Evolutionary conservation across 2,797 vertebrate species (phyloP), one percentile per base, ranked within the genome.

Genomic region (Clarias pachynema): DNA sequence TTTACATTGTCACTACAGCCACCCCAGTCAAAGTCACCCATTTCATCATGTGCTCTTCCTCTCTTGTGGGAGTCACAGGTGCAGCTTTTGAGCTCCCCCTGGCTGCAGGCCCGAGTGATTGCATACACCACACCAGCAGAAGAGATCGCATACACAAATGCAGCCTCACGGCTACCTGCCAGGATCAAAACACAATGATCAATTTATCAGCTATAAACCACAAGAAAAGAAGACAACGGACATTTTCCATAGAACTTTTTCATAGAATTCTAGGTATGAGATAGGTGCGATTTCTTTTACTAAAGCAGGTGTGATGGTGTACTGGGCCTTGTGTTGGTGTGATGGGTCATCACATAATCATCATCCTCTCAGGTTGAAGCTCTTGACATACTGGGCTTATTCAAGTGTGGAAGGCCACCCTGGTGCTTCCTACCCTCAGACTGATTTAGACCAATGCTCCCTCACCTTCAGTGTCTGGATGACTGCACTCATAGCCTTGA

Each of bases 1-100:
- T 98, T 96, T 92, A 99, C 96, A 93, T 99, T 97, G 95, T 99
- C 98, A 2, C 98, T 99, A 94, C 98, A 99, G 84, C 98, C 98
- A 0, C 97, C 98, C 98, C 98, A 99, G 92, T 98, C 98, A 66
- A 98, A 99, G 81, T 93, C 94, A 44, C 98, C 97, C 75, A 94
- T 94, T 70, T 96, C 95, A 20, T 99, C 97, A 62, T 91, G 96
- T 18, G 92, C 93, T 87, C 93, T 94, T 40, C 97, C 97, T 3
- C 96, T 94, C 91, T 97, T 98, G 8, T 96, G 96, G 0, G 96
- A 90, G 91, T 99, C 97, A 1, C 98, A 99, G 92, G 92, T 94
- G 91, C 98, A 99, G 81, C 95, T 96, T 90, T 97, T 98, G 34
- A 99, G 96, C 88, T 99, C 98, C 0, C 98, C 98, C 82, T 98